Evolutionary conservation across 2,888 invertebrate genomes (phyloP), one percentile per base, ranked within the genome.

Genomic region (Drosophila yooni): DNA sequence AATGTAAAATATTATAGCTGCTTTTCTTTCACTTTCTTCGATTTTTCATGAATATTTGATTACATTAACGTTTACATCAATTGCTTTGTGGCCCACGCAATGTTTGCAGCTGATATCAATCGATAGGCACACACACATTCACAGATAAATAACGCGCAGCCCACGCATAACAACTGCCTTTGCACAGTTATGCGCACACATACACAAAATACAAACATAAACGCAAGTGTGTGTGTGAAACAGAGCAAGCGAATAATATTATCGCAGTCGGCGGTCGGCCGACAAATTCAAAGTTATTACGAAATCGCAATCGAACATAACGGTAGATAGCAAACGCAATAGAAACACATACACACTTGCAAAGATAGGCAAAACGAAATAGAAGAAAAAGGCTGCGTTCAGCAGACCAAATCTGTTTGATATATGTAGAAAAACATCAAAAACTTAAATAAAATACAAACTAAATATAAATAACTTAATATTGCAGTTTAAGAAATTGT

Each of bases 221-320:
- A 48, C 64, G 34, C 43, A 59, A 50, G 43, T 65, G 38, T 57
- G 33, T 66, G 51, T n/a, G 43, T 38, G 66, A 48, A 63, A 46
- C 50, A 38, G 51, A 65, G 70, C 72, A 74, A 71, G 70, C 67
- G 67, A 69, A 68, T 66, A 80, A 86, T 74, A 87, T 89, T 87
- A 87, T 87, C 82, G 82, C 84, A 82, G 79, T 79, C 72, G 80
- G 78, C 76, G 80, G 80, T 78, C 76, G 71, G 68, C 71, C 65
- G 68, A 68, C 65, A 51, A 77, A 81, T 72, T 79, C 70, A 70
- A 82, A 89, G 83, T 79, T 88, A 89, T 84, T 84, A 84, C 84
- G 88, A 84, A 84, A 84, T 84, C 86, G 82, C 84, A 88, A 88
- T 88, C 85, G 90, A 89, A 84, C 86, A 82, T 84, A 84, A 84